Conservation (phyloP, 2,113 vertebrate species). For the Rhizomys pruinosus region DNA sequence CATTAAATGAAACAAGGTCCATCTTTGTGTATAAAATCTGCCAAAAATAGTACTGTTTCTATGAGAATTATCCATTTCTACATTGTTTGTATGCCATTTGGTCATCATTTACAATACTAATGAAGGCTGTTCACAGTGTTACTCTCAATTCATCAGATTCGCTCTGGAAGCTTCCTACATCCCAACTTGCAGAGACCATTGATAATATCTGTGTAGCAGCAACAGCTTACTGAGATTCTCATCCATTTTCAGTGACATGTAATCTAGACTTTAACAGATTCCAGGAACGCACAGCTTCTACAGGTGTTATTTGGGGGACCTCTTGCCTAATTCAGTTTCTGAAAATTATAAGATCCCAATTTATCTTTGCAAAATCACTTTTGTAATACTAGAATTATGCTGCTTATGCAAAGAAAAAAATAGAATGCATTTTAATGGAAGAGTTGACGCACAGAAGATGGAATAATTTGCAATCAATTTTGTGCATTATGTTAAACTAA, state of each 20-base stretch:
- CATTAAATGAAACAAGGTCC: neutral
- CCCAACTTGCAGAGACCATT: neutral
- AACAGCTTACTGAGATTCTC: neutral
- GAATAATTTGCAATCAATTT: conserved; percentile 79
- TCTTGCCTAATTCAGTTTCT: conserved; percentile 53
- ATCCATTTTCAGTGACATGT: conserved; percentile 57
- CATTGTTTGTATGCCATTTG: conserved; percentile 68
- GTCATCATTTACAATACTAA: conserved; percentile 84
- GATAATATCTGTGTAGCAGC: neutral
- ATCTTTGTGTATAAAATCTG: conserved; percentile 26
- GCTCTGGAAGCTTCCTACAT: neutral
- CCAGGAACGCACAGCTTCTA: neutral
- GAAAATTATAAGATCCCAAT: conserved; percentile 65
- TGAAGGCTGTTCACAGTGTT: conserved; percentile 34
- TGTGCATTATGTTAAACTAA: conserved; percentile 79
- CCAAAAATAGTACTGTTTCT: neutral
- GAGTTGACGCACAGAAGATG: conserved; percentile 80
- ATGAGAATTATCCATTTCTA: neutral
- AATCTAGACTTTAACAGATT: conserved; percentile 42
- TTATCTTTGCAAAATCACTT: conserved; percentile 68
- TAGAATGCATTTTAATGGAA: conserved; percentile 78
- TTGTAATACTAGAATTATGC: conserved; percentile 75
- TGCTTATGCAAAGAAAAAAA: conserved; percentile 75
- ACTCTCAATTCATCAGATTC: conserved; percentile 44
- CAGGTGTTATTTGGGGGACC: conserved; percentile 37